These are phyloP conservation scores for Falco cherrug DNA, from an alignment of 2,797 vertebrate species.

Conservation along the genomic window DNA sequence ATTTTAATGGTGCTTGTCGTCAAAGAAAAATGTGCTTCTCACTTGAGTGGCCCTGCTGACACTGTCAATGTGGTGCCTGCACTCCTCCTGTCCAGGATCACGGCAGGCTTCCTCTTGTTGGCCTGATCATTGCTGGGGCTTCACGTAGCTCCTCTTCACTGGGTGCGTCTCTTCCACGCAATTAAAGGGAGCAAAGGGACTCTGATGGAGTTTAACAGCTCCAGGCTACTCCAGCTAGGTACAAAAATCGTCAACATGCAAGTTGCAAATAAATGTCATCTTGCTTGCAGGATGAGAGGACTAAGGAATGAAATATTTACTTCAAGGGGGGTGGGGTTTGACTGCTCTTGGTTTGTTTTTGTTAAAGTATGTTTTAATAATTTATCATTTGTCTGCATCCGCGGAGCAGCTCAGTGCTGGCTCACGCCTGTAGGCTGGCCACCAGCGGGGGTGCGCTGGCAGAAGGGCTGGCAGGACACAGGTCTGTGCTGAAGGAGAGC, in stretches of 20 bases:
- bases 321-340: rapidly evolving
- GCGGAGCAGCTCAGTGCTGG: neutral
- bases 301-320: neutral
- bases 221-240: neutral
- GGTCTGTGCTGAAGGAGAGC: neutral
- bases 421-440: neutral
- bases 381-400: neutral
- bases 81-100: neutral
- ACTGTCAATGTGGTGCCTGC: neutral
- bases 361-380: neutral
- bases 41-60: conserved; percentile 21
- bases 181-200: neutral
- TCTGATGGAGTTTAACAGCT: neutral
- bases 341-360: neutral
- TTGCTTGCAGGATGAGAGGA: neutral
- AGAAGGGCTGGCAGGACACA: neutral
- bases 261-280: neutral
- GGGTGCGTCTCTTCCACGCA: neutral
- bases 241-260: neutral
- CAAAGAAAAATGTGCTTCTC: conserved; percentile 55
- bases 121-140: neutral
- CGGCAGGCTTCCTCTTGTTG: neutral
- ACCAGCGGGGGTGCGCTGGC: rapidly evolving
- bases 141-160: neutral
- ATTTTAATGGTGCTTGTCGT: conserved; percentile 60